Evolutionary conservation across 2,113 vertebrate genomes (phyloP).

Genomic region (Hyaena hyaena): DNA sequence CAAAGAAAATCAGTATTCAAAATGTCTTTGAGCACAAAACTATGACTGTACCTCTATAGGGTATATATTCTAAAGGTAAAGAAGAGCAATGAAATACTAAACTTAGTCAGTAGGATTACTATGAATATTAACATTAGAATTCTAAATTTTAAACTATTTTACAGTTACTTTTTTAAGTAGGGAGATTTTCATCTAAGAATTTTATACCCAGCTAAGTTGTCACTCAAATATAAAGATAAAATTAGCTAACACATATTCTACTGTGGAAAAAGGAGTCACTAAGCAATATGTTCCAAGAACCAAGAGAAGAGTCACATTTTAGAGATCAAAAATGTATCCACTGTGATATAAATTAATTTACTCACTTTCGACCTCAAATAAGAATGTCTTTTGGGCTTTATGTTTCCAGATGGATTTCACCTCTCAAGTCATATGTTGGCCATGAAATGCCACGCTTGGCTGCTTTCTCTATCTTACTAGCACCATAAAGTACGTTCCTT

Average conservation of each 20-base stretch:
- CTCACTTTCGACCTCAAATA: background rate
- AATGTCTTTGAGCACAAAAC: conserved; percentile 27
- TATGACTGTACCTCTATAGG: background rate
- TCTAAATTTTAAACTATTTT: conserved; percentile 19
- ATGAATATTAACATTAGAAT: conserved; percentile 5
- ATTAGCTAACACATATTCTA: background rate
- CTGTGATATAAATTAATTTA: background rate
- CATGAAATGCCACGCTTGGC: background rate
- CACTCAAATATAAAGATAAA: conserved; percentile 5
- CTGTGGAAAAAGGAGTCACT: background rate
- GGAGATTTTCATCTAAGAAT: background rate
- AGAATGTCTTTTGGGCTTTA: background rate
- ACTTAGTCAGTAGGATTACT: background rate
- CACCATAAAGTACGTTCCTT: background rate
- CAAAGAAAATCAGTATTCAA: background rate
- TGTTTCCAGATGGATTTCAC: background rate
- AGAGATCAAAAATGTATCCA: background rate
- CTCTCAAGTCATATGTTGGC: background rate
- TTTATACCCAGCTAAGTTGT: background rate
- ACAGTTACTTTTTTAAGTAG: background rate
- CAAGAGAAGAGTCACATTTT: conserved; percentile 16
- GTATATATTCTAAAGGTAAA: conserved; percentile 31
- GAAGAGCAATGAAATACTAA: background rate
- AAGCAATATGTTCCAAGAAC: background rate
- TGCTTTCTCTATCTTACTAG: background rate